These are phyloP conservation scores for Leucoraja erinaceus DNA, from an alignment of 2,113 vertebrate genomes.

Conservation along the genomic window DNA sequence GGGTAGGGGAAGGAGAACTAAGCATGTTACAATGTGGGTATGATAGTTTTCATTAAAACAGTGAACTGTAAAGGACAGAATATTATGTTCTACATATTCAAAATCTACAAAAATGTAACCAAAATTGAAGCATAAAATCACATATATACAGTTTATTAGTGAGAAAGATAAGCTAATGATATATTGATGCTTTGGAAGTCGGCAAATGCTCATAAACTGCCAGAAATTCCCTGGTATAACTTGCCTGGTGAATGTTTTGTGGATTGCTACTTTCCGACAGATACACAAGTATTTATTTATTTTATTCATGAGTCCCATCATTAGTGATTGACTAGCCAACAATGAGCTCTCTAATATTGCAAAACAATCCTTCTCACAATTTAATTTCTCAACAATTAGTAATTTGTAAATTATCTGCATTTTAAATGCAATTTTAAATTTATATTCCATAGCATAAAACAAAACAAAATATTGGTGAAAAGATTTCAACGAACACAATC, in stretches of 20 bases:
- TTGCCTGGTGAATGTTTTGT: slow-evolving; percentile 1
- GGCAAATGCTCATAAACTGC: background rate
- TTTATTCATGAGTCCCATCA: background rate
- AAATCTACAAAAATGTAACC: background rate
- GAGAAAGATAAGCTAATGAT: background rate
- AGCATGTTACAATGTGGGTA: no score
- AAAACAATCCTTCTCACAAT: background rate
- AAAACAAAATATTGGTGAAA: background rate
- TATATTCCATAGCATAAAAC: background rate
- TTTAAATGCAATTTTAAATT: background rate
- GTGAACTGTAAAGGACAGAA: background rate
- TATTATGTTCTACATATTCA: background rate
- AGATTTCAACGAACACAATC: background rate
- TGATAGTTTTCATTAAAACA: background rate
- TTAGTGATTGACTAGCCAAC: background rate
- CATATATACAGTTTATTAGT: background rate
- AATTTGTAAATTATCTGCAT: background rate
- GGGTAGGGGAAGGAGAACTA: no score
- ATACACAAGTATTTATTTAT: background rate
- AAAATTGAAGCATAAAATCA: background rate
- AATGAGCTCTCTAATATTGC: background rate
- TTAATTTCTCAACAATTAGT: background rate
- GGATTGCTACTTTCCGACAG: background rate
- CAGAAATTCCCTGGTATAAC: background rate
- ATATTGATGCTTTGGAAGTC: background rate